A percentile compares a stretch with the other conserved stretches of the same genome.
Evolutionary conservation across 1,140 invertebrate genomes (phyloP).

Genomic region (Schlechtendalia chinensis): DNA sequence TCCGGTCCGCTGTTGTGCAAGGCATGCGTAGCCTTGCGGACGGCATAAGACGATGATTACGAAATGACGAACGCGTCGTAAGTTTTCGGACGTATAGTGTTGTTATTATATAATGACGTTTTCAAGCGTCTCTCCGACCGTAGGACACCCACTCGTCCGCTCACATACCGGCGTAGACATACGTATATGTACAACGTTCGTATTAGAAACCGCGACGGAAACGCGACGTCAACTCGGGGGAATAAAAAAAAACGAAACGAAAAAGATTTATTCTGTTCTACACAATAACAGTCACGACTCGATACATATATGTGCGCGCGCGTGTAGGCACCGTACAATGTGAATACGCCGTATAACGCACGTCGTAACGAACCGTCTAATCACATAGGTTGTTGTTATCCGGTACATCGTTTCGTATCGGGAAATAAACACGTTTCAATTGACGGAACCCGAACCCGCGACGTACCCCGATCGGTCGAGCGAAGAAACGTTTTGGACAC

Average conservation of each 20-base stretch:
- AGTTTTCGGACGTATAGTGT: conserved; percentile 5
- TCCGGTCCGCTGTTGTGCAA: conserved; percentile 31
- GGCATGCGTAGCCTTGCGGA: neutral
- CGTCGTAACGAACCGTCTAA: too few relatives aligned
- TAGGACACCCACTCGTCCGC: neutral
- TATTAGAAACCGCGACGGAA: neutral
- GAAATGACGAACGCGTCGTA: neutral
- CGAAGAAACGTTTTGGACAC: too few relatives aligned
- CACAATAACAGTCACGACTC: neutral
- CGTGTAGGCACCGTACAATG: neutral
- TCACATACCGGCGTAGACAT: too few relatives aligned
- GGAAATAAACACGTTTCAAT: neutral
- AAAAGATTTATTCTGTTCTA: neutral
- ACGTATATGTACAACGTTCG: too few relatives aligned
- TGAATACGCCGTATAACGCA: too few relatives aligned
- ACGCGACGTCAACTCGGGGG: neutral
- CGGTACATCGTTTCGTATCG: too few relatives aligned
- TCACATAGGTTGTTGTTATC: neutral
- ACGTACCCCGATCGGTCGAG: too few relatives aligned
- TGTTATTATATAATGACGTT: neutral
- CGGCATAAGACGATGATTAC: neutral
- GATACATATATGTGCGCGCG: neutral
- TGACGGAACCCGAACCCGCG: neutral
- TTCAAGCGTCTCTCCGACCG: neutral
- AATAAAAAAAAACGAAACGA: too few relatives aligned